Conservation (phyloP, 1,140 invertebrate species). For the Drosophila setifemur region DNA sequence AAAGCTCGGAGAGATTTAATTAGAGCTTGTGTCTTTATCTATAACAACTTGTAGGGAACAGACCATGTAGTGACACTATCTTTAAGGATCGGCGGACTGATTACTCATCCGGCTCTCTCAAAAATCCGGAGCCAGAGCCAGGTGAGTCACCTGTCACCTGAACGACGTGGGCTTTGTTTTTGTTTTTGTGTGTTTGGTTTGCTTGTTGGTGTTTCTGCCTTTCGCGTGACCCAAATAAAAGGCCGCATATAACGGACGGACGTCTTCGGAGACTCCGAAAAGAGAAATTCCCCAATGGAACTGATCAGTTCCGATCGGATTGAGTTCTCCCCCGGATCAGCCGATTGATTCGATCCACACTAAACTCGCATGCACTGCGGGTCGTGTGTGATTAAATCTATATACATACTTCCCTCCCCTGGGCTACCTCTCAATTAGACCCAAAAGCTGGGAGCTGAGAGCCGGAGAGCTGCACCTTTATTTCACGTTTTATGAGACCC, state of each 20-base stretch:
- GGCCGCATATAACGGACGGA: background rate
- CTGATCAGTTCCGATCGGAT: too few relatives aligned
- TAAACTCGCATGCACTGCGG: too few relatives aligned
- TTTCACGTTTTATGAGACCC: constrained; percentile 30
- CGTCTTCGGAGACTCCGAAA: background rate
- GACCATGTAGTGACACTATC: too few relatives aligned
- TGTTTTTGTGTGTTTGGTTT: background rate
- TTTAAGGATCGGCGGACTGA: too few relatives aligned
- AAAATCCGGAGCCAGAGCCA: background rate
- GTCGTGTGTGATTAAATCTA: constrained; percentile 4
- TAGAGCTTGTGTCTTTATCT: too few relatives aligned
- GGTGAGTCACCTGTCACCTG: background rate
- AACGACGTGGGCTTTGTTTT: too few relatives aligned
- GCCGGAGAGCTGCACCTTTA: constrained; percentile 30
- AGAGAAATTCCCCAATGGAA: background rate
- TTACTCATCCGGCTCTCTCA: too few relatives aligned
- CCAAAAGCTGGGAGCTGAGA: too few relatives aligned
- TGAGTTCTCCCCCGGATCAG: too few relatives aligned
- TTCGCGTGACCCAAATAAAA: background rate
- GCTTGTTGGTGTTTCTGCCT: background rate
- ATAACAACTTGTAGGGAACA: too few relatives aligned
- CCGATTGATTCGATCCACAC: too few relatives aligned
- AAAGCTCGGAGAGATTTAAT: too few relatives aligned
- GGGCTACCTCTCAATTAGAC: constrained; percentile 17
- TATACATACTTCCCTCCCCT: background rate